phyloP scores from a whole-genome alignment of 2,113 vertebrate genomes.

The Lichenostomus cassidix region DNA sequence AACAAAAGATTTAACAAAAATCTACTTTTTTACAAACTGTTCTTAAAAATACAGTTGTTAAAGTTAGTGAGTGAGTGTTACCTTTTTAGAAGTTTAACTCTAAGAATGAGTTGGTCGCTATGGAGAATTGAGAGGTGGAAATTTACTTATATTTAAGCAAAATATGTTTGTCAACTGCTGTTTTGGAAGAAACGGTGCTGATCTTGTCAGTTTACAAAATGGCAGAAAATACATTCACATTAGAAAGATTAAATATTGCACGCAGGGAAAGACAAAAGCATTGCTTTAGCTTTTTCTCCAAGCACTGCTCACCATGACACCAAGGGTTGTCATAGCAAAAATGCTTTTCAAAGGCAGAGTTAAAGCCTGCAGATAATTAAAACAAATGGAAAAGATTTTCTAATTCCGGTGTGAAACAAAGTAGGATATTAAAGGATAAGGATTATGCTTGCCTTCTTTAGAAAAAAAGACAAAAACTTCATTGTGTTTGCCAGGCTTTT shows the following conservation, averaged over 20 bases:
- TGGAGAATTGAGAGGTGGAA: slow-evolving; percentile 37
- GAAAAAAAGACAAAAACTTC: slow-evolving; percentile 19
- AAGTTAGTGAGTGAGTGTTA: slow-evolving; percentile 24
- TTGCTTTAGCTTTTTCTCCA: slow-evolving; percentile 37
- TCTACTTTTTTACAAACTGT: slow-evolving; percentile 38
- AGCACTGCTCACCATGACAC: slow-evolving; percentile 27
- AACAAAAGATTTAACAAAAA: slow-evolving; percentile 24
- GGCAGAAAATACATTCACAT: slow-evolving; percentile 41
- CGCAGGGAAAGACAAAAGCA: slow-evolving; percentile 36
- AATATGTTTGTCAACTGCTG: not conserved
- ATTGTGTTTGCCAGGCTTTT: not conserved
- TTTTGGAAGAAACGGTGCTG: slow-evolving; percentile 27
- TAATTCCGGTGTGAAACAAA: slow-evolving; percentile 55
- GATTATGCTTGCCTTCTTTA: not conserved
- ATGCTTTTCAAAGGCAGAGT: slow-evolving; percentile 48
- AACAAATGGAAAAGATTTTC: slow-evolving; percentile 41
- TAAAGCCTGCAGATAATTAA: slow-evolving; percentile 49
- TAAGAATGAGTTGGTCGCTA: slow-evolving; percentile 17
- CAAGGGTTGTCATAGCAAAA: slow-evolving; percentile 45
- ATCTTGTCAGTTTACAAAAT: slow-evolving; percentile 49
- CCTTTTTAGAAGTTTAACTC: slow-evolving; percentile 26
- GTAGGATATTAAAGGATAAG: slow-evolving; percentile 34
- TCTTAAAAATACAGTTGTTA: slow-evolving; percentile 38
- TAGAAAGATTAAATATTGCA: slow-evolving; percentile 52
- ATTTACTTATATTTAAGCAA: not conserved